These are phyloP conservation scores for Bhutanitis thaidina DNA, from an alignment of 2,888 invertebrate genomes.

Conservation along the genomic window DNA sequence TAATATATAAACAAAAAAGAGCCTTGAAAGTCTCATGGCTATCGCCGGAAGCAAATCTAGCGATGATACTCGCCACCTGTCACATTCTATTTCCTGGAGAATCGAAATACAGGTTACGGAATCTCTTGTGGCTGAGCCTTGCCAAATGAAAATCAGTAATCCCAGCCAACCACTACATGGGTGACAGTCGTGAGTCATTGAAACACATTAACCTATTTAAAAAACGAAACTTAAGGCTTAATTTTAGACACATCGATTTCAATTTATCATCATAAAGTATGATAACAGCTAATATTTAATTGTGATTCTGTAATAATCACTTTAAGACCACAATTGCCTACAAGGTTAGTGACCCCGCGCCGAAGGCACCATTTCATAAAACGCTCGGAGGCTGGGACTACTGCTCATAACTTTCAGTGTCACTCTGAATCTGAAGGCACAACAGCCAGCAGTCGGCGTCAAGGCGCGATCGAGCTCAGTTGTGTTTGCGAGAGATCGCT, in stretches of 20 bases:
- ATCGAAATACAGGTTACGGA: too few species aligned
- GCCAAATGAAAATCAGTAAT: too few species aligned
- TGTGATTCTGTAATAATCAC: constrained; percentile 24
- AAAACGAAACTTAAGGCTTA: too few species aligned
- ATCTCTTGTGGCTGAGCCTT: too few species aligned
- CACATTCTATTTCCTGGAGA: too few species aligned
- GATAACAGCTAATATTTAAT: constrained; percentile 20
- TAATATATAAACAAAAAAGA: too few species aligned
- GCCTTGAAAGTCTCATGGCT: too few species aligned
- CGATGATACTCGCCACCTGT: too few species aligned
- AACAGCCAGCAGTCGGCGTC: constrained; percentile 47
- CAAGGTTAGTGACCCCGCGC: constrained; percentile 60
- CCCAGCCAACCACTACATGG: too few species aligned
- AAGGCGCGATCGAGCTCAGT: constrained; percentile 38
- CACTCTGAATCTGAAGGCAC: constrained; percentile 43
- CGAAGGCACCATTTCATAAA: constrained; percentile 55
- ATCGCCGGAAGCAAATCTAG: too few species aligned
- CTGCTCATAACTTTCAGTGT: constrained; percentile 50
- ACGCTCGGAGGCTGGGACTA: constrained; percentile 47
- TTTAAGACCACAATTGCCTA: constrained; percentile 47
- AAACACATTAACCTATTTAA: too few species aligned
- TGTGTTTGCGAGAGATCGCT: constrained; percentile 28
- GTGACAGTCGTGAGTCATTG: too few species aligned
- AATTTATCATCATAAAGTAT: background rate
- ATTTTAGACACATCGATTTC: background rate